Evolutionary conservation across 2,113 vertebrate species (phyloP).

Genomic region (Puma concolor): DNA sequence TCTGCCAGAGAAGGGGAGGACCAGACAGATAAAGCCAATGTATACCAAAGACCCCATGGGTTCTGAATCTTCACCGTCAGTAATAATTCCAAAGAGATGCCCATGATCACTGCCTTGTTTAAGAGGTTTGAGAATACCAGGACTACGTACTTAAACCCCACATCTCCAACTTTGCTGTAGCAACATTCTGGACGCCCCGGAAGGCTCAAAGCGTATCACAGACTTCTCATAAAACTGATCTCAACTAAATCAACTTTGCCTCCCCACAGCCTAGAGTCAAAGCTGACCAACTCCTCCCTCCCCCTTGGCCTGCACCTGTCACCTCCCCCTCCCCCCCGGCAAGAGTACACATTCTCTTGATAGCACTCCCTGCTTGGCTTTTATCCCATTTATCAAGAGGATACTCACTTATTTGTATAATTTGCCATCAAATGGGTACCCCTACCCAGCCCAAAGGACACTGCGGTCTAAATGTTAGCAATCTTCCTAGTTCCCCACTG

Average conservation of each 20-base stretch:
- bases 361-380: background rate
- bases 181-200: background rate
- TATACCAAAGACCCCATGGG: background rate
- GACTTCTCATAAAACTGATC: background rate
- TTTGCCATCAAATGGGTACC: background rate
- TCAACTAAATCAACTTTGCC: background rate
- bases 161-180: background rate
- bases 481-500: background rate
- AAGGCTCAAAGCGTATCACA: background rate
- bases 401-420: background rate
- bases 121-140: background rate
- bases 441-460: background rate
- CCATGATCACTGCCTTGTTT: background rate
- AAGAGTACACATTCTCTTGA: background rate
- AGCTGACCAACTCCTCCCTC: background rate
- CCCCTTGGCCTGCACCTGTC: background rate
- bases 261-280: background rate
- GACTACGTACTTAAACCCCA: background rate
- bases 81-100: background rate
- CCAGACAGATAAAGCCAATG: background rate
- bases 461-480: background rate
- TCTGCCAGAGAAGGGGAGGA: background rate
- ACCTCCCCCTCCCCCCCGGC: background rate
- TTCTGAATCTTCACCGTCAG: background rate
- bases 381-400: background rate